Conservation (phyloP, 37 sponge, comb jelly and placozoan species). For the Aphrocallistes beatrix region DNA sequence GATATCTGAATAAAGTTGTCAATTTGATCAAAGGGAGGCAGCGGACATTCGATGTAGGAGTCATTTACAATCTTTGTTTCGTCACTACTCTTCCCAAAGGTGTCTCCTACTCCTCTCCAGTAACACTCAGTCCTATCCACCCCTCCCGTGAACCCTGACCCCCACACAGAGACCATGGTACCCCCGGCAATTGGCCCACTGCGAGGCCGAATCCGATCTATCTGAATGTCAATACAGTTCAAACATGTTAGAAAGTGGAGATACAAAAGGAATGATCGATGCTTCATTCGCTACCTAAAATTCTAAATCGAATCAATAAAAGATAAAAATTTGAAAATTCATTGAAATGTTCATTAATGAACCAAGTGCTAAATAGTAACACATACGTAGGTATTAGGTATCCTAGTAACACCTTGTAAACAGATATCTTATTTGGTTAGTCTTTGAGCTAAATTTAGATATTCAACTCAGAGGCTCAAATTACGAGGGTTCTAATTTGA, state of each 20-base stretch:
- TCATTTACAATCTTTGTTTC: background rate
- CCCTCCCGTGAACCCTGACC: background rate
- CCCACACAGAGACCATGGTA: background rate
- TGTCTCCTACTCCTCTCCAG: background rate
- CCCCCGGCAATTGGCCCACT: background rate
- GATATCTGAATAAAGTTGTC: background rate
- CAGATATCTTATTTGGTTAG: too few species aligned
- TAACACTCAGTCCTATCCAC: background rate
- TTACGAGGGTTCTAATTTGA: too few species aligned
- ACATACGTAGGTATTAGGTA: background rate
- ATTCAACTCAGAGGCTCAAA: too few species aligned
- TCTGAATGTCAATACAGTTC: too few species aligned
- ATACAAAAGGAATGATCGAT: too few species aligned
- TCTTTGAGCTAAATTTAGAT: too few species aligned
- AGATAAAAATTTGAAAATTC: background rate
- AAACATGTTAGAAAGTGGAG: too few species aligned
- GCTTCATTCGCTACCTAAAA: too few species aligned
- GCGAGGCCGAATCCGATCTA: background rate
- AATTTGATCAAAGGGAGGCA: background rate
- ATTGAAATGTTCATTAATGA: background rate
- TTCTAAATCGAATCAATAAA: background rate
- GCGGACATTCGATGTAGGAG: background rate
- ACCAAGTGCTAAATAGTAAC: background rate
- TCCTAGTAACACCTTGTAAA: too few species aligned
- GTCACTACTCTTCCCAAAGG: background rate